Evolutionary conservation across 2,888 invertebrate genomes (phyloP).

Genomic region (Cecidostiba fungosa): DNA sequence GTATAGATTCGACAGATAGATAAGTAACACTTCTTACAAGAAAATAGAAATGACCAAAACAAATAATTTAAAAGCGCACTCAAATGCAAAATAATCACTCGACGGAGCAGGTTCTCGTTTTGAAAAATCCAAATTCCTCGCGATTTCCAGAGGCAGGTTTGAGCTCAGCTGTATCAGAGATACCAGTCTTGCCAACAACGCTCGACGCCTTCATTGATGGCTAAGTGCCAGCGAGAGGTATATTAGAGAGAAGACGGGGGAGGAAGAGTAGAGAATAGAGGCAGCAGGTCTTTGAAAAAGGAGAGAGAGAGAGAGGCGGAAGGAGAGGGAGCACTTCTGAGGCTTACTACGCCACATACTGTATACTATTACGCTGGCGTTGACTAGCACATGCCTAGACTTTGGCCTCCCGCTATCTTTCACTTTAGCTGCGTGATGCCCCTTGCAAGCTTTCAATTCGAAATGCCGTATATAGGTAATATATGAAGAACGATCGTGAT

Average conservation of each 20-base stretch:
- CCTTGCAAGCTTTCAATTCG: background rate
- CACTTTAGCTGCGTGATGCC: slow-evolving; percentile 16
- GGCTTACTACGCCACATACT: slow-evolving; percentile 30
- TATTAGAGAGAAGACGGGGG: background rate
- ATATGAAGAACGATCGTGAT: no score
- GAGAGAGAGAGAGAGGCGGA: slow-evolving; percentile 1
- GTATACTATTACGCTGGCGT: no score
- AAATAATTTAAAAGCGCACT: background rate
- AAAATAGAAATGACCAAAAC: background rate
- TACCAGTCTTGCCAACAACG: slow-evolving; percentile 12
- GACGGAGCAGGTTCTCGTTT: background rate
- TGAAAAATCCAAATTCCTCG: background rate
- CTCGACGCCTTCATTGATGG: slow-evolving; percentile 20
- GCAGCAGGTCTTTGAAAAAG: background rate
- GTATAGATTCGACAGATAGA: background rate
- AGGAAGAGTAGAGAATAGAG: no score
- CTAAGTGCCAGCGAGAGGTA: slow-evolving; percentile 7
- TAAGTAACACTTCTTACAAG: background rate
- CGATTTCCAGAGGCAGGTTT: background rate
- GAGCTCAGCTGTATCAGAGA: background rate
- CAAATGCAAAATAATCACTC: background rate
- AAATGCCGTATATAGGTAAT: background rate
- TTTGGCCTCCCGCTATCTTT: slow-evolving; percentile 6
- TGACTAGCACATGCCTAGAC: background rate
- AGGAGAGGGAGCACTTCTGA: slow-evolving; percentile 29